Evolutionary conservation across 2,888 invertebrate genomes (phyloP), one percentile per base, ranked within the genome.

Genomic region (Entomobrya multifasciata): DNA sequence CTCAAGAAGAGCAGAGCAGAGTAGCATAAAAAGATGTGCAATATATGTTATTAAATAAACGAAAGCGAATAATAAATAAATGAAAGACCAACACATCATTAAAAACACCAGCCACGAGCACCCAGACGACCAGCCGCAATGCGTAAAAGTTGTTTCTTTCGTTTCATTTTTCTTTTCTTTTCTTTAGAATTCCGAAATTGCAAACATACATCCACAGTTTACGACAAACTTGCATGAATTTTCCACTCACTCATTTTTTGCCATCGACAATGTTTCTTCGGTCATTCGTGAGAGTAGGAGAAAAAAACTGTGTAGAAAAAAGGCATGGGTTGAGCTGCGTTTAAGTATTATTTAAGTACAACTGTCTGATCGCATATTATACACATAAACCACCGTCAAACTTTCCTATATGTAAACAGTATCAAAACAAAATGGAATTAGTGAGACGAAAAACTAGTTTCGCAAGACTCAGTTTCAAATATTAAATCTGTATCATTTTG

Each of bases 71-170:
- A 57, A 2, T 2, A 13, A 84, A 62, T 52, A 49, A 65, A 55
- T 36, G 57, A 82, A 77, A 65, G 52, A 76, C 76, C 76, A 76
- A 82, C 72, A 74, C 82, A 62, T 74, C 62, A 82, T 82, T 82
- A 82, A 82, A 80, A 82, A 74, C 74, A 82, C 62, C 82, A 82
- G 62, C 82, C 74, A 82, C 77, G 47, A 76, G 67, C 76, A 62
- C 65, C 76, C 65, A 76, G 20, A n/a, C 62, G 65, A 27, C 49
- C 79, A n/a, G 77, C 83, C 83, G 83, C 83, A 84, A 84, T 84
- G 83, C 83, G 83, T 84, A 84, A 77, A 84, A 84, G 77, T 65
- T 84, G 65, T 67, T 67, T 84, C 65, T 74, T 82, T 72, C n/a
- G n/a, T n/a, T n/a, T 80, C 57, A 44, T 65, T 44, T 67, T 77